Conservation (phyloP, 2,113 vertebrate genomes). For the Semnopithecus entellus region DNA sequence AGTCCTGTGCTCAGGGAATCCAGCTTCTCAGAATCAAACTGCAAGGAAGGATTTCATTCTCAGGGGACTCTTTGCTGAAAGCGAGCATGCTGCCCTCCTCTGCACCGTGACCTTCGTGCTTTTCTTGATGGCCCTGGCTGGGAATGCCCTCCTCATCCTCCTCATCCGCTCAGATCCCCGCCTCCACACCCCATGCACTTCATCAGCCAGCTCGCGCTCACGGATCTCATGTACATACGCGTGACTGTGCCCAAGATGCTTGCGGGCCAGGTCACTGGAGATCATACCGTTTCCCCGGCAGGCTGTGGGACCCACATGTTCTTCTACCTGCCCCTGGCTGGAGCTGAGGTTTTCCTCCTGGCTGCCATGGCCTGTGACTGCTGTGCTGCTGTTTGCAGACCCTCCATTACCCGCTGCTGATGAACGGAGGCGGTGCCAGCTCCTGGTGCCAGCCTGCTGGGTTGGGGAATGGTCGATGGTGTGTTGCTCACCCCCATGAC, state of each 20-base stretch:
- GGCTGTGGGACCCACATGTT: constrained; percentile 31
- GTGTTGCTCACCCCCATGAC: background rate
- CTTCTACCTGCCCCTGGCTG: background rate
- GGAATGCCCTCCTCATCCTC: constrained; percentile 6
- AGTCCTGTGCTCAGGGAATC: background rate
- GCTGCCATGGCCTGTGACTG: constrained; percentile 32
- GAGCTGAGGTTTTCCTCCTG: background rate
- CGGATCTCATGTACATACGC: constrained; percentile 23
- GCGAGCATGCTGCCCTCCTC: background rate
- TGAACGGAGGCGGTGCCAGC: background rate
- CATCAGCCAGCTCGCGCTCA: constrained; percentile 16
- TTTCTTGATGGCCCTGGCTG: background rate
- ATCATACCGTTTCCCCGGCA: background rate
- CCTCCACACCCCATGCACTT: constrained; percentile 48
- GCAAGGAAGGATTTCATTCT: background rate
- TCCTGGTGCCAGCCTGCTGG: background rate
- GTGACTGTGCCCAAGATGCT: constrained; percentile 44
- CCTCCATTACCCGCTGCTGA: constrained; percentile 6
- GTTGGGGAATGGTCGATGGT: background rate
- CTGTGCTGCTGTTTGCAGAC: constrained; percentile 24
- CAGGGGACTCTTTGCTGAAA: background rate
- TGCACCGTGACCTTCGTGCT: background rate
- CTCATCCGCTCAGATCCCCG: background rate
- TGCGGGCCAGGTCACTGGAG: background rate
- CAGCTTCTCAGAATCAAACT: background rate